Evolutionary conservation across 2,888 invertebrate genomes (phyloP).

Genomic region (Mystacides longicornis): DNA sequence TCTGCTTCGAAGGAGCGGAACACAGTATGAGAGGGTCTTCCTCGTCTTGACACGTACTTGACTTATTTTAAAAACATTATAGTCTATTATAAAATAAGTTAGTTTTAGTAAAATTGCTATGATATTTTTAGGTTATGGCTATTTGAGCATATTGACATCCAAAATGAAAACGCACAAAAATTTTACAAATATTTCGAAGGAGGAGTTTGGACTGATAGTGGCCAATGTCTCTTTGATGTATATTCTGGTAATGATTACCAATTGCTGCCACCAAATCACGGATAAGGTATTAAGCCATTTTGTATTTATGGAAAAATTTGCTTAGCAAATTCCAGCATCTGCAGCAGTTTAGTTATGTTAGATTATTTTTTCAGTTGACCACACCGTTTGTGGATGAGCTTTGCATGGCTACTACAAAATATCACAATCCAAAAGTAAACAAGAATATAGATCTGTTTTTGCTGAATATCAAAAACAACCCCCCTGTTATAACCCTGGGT

Average conservation of each 20-base stretch:
- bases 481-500: constrained; percentile 15
- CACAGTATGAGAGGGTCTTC: too few relatives aligned
- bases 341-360: too few relatives aligned
- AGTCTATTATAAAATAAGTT: too few relatives aligned
- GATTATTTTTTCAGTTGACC: background rate
- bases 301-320: background rate
- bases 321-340: background rate
- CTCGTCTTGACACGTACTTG: too few relatives aligned
- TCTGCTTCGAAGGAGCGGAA: too few relatives aligned
- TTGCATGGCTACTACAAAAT: constrained; percentile 14
- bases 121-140: constrained; percentile 22
- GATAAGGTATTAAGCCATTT: constrained; percentile 12
- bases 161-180: constrained; percentile 3
- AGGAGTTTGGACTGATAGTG: constrained; percentile 19
- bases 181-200: constrained; percentile 4
- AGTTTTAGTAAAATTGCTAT: too few relatives aligned
- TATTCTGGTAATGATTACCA: constrained; percentile 7
- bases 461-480: constrained; percentile 17
- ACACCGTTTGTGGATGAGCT: constrained; percentile 16
- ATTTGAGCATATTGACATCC: constrained; percentile 12
- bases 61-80: too few relatives aligned
- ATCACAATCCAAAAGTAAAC: constrained; percentile 17
- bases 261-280: constrained; percentile 9
- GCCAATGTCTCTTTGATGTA: constrained; percentile 9
- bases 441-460: constrained; percentile 19